Evolutionary conservation across 2,888 invertebrate genomes (phyloP).

Genomic region (Eristalinus sepulchralis): DNA sequence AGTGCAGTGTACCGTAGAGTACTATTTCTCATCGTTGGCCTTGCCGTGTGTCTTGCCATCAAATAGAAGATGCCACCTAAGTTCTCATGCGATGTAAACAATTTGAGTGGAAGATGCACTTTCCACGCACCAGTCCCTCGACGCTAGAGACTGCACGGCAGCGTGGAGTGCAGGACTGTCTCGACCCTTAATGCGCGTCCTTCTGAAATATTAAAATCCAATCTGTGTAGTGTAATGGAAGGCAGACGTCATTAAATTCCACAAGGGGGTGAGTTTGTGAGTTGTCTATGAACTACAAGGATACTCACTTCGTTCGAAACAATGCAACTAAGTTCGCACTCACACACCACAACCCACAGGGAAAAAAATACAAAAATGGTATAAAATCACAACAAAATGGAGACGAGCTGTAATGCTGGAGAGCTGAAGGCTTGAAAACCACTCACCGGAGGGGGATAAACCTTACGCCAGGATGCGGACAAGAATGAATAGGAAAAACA

Average conservation of each 20-base stretch:
- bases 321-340: conserved; percentile 24
- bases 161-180: not conserved
- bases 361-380: not conserved
- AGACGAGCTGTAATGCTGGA: not conserved
- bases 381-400: conserved; percentile 35
- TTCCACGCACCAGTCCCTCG: conserved; percentile 48
- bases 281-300: conserved; percentile 67
- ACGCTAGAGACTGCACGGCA: not conserved
- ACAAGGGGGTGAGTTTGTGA: conserved; percentile 45
- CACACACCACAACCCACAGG: conserved; percentile 1
- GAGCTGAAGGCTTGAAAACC: conserved; percentile 16
- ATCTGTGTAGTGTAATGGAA: conserved; percentile 70
- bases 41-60: not conserved
- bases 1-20: conserved; percentile 17
- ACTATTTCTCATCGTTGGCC: conserved; percentile 3
- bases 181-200: conserved; percentile 31
- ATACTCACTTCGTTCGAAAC: conserved; percentile 53
- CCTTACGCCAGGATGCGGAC: not conserved
- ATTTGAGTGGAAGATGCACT: conserved; percentile 65
- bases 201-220: conserved; percentile 69
- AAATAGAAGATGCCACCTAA: conserved; percentile 50
- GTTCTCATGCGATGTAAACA: conserved; percentile 55
- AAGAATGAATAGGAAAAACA: not conserved
- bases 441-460: conserved; percentile 1
- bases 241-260: conserved; percentile 65